phyloP scores from a whole-genome alignment of 1,140 invertebrate species.

The Leptinotarsa defecta region DNA sequence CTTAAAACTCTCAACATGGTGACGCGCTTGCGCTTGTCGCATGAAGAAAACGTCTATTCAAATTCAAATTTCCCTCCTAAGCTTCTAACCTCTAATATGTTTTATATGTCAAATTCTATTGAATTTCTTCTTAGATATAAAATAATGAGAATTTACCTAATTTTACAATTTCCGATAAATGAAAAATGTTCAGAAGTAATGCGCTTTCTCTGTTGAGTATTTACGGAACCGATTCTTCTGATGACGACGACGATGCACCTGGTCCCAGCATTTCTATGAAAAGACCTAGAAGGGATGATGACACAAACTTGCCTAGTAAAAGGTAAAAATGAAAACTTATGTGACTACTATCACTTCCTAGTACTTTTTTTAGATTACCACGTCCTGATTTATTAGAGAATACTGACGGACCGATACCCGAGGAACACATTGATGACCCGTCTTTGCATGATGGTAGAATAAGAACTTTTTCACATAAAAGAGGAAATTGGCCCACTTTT shows the following conservation, averaged over 20 bases:
- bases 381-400: conserved; percentile 38
- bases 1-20: no score
- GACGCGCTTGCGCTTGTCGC: no score
- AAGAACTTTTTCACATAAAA: conserved; percentile 74
- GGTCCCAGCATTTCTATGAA: conserved; percentile 50
- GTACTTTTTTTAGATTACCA: conserved; percentile 43
- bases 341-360: not conserved
- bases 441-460: conserved; percentile 66
- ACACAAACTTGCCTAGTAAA: conserved; percentile 22
- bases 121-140: no score
- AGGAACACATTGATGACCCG: conserved; percentile 61
- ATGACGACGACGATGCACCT: conserved; percentile 51
- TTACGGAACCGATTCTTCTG: conserved; percentile 47
- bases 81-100: not conserved
- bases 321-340: not conserved
- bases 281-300: conserved; percentile 40
- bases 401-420: conserved; percentile 41
- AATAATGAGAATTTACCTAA: no score
- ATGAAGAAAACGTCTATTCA: no score
- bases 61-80: not conserved
- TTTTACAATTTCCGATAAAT: not conserved
- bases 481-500: conserved; percentile 81
- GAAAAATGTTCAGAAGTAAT: conserved; percentile 36
- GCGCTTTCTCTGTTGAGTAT: conserved; percentile 45
- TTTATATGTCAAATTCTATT: no score